Base-by-base conservation (phyloP, 2,888 invertebrate species). In the Melinopterus prodromus region DNA sequence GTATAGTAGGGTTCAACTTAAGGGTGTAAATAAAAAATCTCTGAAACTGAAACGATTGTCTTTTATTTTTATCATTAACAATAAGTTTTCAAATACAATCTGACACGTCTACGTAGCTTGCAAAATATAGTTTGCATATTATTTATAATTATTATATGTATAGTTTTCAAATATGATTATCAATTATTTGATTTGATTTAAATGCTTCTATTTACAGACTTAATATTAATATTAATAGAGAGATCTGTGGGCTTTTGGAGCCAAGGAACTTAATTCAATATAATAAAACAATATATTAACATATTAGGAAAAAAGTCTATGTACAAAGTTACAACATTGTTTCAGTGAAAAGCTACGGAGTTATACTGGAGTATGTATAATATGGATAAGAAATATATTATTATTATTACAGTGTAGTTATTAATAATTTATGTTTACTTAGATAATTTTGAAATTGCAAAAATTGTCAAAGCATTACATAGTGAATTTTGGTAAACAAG, bases 221-320 rank as follows among this genome's bases (percentile, higher is more conserved):
- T 16, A 71, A 15, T 36, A 74, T 35, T 26, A 74, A 26, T 12
- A 74, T 35, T 36, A 26, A 7, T 36, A 74, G 26, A 37, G 74
- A 74, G 74, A 74, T 74, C 74, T 74, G 6, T 74, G 36, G 74
- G 37, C 74, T 35, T 35, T 7, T 36, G 36, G 9, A 26, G 74
- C 74, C 74, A 74, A 74, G 74, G 74, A 74, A 74, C 74, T 74
- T 74, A 74, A 12, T 53, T 26, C 26, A 53, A 53, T 9, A 53
- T 53, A 9, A 53, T 53, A 53, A 53, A 9, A 53, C 5, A 53
- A 53, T 53, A 12, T 53, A 53, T 7, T 53, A 53, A 53, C 12
- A 53, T 53, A 53, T 53, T 53, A 53, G 53, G 53, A 53, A 53
- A 53, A 53, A 53, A 53, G 12, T 53, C 7, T 53, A 53, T 53